Base-by-base conservation (phyloP, 2,797 vertebrate genomes). In the Arrhamphus sclerolepis region DNA sequence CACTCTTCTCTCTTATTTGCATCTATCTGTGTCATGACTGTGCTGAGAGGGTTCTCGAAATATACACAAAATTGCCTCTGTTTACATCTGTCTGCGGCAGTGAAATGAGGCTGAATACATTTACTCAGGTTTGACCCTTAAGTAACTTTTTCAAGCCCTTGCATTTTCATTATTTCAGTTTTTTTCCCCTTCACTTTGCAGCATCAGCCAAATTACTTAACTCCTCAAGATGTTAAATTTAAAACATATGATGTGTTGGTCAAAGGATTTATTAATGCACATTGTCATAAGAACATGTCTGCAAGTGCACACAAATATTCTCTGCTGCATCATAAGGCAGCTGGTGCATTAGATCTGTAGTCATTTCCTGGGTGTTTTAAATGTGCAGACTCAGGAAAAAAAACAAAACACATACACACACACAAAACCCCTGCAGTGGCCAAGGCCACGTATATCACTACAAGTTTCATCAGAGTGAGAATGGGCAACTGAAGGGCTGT, bases 371-470 rank as follows among this genome's bases (percentile, higher is more conserved):
- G 58, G 54, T 78, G 73, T 56, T 52, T 17, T n/a, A 71, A 85
- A 83, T 56, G 61, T 78, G 81, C 77, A 59, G 77, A 81, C 61
- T 82, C 78, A 82, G 69, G 68, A 53, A 71, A 75, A 78, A 43
- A 28, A 47, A 50, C 40, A 26, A n/a, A n/a, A n/a, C 17, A 20
- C 24, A 31, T 21, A 47, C 26, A 60, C 40, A 46, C 49, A 52
- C 31, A 55, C 62, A 40, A 48, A 84, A 68, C 65, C 63, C 56
- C 77, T 86, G 77, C 81, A 81, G 75, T 60, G 56, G 53, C 75
- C 79, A 82, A 86, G 79, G 81, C 79, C 78, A 69, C 18, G 52
- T 77, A 75, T 62, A 77, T 84, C 78, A 81, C 74, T 46, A 48
- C 51, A 75, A 65, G 77, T 82, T 87, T 80, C 62, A 67, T 78